Percentiles rank a stretch among this genome's conserved stretches.
These are phyloP conservation scores for Artibeus jamaicensis DNA, from an alignment of 2,797 vertebrate genomes.

Conservation along the genomic window DNA sequence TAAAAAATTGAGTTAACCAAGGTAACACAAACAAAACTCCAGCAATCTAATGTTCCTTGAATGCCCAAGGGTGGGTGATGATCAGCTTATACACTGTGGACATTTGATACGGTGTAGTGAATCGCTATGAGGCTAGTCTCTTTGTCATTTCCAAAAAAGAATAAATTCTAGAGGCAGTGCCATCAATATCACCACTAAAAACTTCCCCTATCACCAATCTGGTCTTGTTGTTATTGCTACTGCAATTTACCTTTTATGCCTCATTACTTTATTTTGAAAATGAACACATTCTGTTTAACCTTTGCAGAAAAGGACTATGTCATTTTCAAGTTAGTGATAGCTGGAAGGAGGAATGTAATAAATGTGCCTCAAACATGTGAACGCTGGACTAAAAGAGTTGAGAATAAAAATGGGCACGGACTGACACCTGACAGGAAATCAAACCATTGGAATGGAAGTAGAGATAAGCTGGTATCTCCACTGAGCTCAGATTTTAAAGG, in stretches of 20 bases:
- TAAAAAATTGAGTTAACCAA: conserved; percentile 10
- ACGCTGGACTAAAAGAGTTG: not conserved
- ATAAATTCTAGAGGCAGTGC: conserved; percentile 48
- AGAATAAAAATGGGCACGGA: not conserved
- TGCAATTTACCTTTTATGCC: conserved; percentile 63
- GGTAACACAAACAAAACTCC: not conserved
- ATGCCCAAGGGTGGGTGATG: not conserved
- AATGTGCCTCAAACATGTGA: conserved; percentile 31
- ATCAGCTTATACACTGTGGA: not conserved
- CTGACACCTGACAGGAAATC: not conserved
- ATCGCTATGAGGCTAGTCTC: conserved; percentile 27
- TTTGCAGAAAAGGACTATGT: conserved; percentile 61
- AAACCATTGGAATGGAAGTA: not conserved
- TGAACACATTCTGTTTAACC: conserved; percentile 54
- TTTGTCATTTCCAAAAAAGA: conserved; percentile 56
- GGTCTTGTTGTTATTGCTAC: not conserved
- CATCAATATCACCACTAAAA: conserved; percentile 68
- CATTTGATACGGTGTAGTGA: conserved; percentile 35
- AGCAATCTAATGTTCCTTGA: not conserved
- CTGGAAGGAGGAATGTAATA: conserved; percentile 23
- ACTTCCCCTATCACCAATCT: conserved; percentile 28
- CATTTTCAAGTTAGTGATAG: conserved; percentile 49
- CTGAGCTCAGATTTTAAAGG: not conserved
- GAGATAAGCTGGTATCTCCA: not conserved
- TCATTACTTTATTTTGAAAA: conserved; percentile 69